Conservation (phyloP, 2,888 invertebrate genomes). For the Peribatodes rhomboidaria region DNA sequence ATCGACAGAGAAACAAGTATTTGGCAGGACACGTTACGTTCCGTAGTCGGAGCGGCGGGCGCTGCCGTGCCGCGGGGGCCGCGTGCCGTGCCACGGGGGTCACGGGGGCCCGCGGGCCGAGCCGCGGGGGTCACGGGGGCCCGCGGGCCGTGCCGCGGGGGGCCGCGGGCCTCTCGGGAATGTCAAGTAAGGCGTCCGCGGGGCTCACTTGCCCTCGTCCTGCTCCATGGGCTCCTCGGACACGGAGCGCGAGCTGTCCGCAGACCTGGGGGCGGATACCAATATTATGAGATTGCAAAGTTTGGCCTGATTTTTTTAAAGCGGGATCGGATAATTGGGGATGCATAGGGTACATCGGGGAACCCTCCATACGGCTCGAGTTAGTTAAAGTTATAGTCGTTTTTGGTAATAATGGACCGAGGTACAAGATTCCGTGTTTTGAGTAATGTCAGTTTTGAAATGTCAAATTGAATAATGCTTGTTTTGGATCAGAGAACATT, state of each 20-base stretch:
- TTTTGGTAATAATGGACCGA: too few relatives aligned
- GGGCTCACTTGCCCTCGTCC: conserved; percentile 91
- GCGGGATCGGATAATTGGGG: too few relatives aligned
- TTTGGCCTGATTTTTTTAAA: too few relatives aligned
- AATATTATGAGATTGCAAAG: too few relatives aligned
- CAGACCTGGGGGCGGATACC: conserved; percentile 72
- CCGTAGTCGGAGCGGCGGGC: background rate
- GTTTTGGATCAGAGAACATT: too few relatives aligned
- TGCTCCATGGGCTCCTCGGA: conserved; percentile 95
- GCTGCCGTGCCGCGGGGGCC: too few relatives aligned
- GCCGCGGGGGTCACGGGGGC: conserved; percentile 30
- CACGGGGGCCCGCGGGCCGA: conserved; percentile 25
- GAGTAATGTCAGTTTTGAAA: too few relatives aligned
- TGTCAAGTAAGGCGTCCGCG: conserved; percentile 30
- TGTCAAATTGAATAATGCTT: too few relatives aligned
- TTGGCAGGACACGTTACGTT: conserved; percentile 59
- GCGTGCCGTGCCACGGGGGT: conserved; percentile 42
- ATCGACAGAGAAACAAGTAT: conserved; percentile 55
- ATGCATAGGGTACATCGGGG: too few relatives aligned
- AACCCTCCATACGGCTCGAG: too few relatives aligned
- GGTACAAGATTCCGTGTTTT: too few relatives aligned
- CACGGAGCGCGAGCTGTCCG: conserved; percentile 89
- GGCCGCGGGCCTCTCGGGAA: conserved; percentile 13
- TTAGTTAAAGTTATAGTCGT: too few relatives aligned
- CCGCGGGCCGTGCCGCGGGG: conserved; percentile 17